These are phyloP conservation scores for Heliconius eleuchia DNA, from an alignment of 1,140 invertebrate genomes.

Conservation along the genomic window DNA sequence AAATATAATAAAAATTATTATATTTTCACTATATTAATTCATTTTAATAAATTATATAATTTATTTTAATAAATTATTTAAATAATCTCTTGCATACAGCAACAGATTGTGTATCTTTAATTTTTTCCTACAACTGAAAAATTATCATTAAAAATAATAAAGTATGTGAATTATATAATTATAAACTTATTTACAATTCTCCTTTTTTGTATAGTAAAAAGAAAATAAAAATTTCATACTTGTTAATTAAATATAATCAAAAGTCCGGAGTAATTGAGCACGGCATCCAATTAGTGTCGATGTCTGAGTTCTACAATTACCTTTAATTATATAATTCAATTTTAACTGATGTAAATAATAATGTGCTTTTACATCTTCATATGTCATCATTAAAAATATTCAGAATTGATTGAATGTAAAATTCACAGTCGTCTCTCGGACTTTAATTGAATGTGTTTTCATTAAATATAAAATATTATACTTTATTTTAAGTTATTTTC, in stretches of 20 bases:
- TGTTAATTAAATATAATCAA: constrained; percentile 1
- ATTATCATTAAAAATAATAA: background rate
- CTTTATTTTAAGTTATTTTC: background rate
- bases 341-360: constrained; percentile 1
- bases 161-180: background rate
- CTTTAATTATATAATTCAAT: background rate
- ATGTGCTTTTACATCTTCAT: constrained; percentile 1
- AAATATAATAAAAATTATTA: no score
- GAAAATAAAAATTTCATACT: background rate
- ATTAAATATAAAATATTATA: background rate
- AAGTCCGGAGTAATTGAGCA: background rate
- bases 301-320: background rate
- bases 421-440: background rate
- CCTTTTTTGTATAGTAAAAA: background rate
- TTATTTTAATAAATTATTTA: no score
- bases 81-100: no score
- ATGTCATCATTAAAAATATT: background rate
- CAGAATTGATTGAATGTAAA: background rate
- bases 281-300: background rate
- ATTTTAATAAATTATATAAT: no score
- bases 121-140: background rate
- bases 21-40: no score
- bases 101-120: background rate
- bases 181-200: background rate
- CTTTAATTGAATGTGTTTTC: background rate